These are phyloP conservation scores for Sturmia bella DNA, from an alignment of 2,888 invertebrate genomes.

Conservation along the genomic window DNA sequence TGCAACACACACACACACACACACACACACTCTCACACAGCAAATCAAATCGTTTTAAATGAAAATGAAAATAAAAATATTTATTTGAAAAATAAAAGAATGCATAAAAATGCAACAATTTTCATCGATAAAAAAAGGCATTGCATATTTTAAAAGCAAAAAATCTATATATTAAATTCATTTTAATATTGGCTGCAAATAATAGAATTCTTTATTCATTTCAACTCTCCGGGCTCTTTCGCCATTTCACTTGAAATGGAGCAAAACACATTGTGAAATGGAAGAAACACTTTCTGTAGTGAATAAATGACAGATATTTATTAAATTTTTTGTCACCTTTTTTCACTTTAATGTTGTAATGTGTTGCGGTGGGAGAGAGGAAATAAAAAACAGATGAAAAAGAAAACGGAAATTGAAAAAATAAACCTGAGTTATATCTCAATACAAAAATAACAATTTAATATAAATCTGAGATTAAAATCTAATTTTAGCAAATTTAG, in stretches of 20 bases:
- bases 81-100: slow-evolving; percentile 43
- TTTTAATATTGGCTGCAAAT: slow-evolving; percentile 49
- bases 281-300: not conserved
- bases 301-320: slow-evolving; percentile 39
- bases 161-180: slow-evolving; percentile 36
- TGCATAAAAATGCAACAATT: slow-evolving; percentile 48
- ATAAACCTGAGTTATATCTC: too few species aligned
- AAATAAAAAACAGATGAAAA: not conserved
- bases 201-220: slow-evolving; percentile 34
- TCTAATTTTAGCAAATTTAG: too few species aligned
- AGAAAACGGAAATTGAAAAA: slow-evolving; percentile 40
- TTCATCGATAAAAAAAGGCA: slow-evolving; percentile 38
- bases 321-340: slow-evolving; percentile 16
- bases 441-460: not conserved
- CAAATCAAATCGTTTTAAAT: slow-evolving; percentile 43
- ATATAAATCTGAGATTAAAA: too few species aligned
- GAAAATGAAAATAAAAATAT: slow-evolving; percentile 29
- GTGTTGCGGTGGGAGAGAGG: not conserved
- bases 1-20: slow-evolving; percentile 16
- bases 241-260: not conserved
- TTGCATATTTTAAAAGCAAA: slow-evolving; percentile 15
- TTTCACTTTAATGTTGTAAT: slow-evolving; percentile 17
- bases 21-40: slow-evolving; percentile 4
- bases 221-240: not conserved
- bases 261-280: slow-evolving; percentile 20